Evolutionary conservation across 2,888 invertebrate species (phyloP), one percentile per base, ranked within the genome.

Genomic region (Tetropium fuscum): DNA sequence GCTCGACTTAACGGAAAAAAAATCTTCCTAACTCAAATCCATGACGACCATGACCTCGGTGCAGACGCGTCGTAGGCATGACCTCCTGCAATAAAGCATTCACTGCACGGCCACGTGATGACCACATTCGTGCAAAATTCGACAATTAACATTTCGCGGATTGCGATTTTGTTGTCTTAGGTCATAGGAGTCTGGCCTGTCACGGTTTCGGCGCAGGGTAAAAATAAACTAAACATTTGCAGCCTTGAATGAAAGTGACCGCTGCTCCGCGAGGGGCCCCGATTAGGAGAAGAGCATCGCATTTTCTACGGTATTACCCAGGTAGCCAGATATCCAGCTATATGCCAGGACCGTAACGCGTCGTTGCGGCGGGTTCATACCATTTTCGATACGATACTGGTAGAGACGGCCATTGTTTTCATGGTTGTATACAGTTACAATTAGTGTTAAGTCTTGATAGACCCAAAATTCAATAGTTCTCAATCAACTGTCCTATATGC

Each of bases 211-310:
- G 67, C 69, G 72, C 73, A 75, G 74, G 74, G 74, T 77, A 78
- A 77, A 78, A 78, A 78, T 77, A 78, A 77, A 77, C 74, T 72
- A 75, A 75, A 74, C 74, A 74, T 66, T 65, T 62, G 59, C 68
- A 75, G 68, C 79, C 79, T 79, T 79, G 79, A 73, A 74, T 73
- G 77, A 77, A 75, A 78, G 77, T 78, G 78, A 78, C 78, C 78
- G 78, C 49, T 45, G 44, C n/a, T n/a, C 59, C 60, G 53, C 60
- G 64, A 55, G 74, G 60, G 77, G 75, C 77, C 70, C 77, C 70
- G 54, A 60, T 64, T 70, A 76, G 77, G 77, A 72, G 73, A 20
- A 36, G 18, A 30, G 34, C 48, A 8, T n/a, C n/a, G n/a, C 38
- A 38, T 40, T 16, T 13, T 36, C 48, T 11, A 16, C 13, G 38